These are phyloP conservation scores for Drosophila meridionalis DNA, from an alignment of 2,888 invertebrate genomes.

Conservation along the genomic window DNA sequence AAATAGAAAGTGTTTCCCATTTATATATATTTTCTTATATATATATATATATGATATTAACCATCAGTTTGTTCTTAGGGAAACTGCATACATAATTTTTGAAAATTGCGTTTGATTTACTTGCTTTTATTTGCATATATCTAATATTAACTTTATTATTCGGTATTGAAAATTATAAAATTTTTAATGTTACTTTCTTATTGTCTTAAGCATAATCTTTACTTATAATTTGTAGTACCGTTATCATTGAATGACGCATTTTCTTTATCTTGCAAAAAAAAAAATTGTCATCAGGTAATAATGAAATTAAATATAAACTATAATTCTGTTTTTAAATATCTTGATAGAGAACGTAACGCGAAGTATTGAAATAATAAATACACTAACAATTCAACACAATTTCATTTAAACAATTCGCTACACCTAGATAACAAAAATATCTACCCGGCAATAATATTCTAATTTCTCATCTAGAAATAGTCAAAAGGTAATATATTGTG, in stretches of 20 bases:
- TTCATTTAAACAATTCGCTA: neutral
- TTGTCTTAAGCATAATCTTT: neutral
- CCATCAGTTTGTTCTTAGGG: neutral
- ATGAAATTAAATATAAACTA: neutral
- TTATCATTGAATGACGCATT: neutral
- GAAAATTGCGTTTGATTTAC: neutral
- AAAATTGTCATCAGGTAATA: neutral
- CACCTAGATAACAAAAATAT: neutral
- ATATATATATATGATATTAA: neutral
- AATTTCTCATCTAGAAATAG: neutral
- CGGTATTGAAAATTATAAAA: neutral
- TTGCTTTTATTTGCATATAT: too few relatives aligned
- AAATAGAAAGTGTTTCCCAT: neutral
- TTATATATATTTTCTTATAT: neutral
- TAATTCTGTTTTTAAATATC: neutral
- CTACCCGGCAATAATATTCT: neutral
- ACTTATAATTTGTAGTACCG: neutral
- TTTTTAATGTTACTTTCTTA: neutral
- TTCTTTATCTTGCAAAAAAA: constrained; percentile 3
- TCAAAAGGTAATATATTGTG: neutral
- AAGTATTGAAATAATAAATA: too few relatives aligned
- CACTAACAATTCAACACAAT: too few relatives aligned
- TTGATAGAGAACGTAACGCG: too few relatives aligned
- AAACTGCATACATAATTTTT: neutral
- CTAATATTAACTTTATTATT: neutral